Evolutionary conservation across 23 tunicate species (phyloP).

Genomic region (Trididemnum nubilum): DNA sequence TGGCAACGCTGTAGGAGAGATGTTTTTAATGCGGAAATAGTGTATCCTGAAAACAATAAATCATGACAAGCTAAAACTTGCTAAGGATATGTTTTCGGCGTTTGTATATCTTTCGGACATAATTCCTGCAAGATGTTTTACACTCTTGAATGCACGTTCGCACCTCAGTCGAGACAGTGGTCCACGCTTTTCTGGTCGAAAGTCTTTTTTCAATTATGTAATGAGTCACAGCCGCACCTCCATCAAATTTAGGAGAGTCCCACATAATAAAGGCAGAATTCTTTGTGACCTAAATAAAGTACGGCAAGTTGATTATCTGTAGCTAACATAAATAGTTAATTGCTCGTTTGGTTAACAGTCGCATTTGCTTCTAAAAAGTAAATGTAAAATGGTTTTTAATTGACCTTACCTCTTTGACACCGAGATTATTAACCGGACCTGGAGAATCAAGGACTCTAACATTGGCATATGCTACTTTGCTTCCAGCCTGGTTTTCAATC

Average conservation of each 20-base stretch:
- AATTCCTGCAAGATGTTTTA: no score
- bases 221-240: slow-evolving; percentile 84
- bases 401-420: slow-evolving; percentile 67
- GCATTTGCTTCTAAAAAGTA: no score
- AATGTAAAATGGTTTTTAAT: no score
- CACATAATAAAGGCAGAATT: slow-evolving; percentile 70
- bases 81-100: no score
- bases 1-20: no score
- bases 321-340: no score
- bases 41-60: no score
- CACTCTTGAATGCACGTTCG: no score
- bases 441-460: slow-evolving; percentile 93
- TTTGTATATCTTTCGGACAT: no score
- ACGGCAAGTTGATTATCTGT: background rate
- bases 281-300: slow-evolving; percentile 68
- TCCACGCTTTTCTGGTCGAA: slow-evolving; percentile 90
- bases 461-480: slow-evolving; percentile 47
- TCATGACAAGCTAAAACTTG: no score
- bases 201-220: slow-evolving; percentile 88
- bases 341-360: no score
- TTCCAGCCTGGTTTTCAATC: slow-evolving; percentile 79
- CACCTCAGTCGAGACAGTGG: slow-evolving; percentile 91
- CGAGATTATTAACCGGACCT: slow-evolving; percentile 78
- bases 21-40: no score
- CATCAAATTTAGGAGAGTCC: slow-evolving; percentile 87